A percentile compares a stretch with the other conserved stretches of the same genome.
Evolutionary conservation across 2,888 invertebrate species (phyloP).

Genomic region (Chloromyia formosa): DNA sequence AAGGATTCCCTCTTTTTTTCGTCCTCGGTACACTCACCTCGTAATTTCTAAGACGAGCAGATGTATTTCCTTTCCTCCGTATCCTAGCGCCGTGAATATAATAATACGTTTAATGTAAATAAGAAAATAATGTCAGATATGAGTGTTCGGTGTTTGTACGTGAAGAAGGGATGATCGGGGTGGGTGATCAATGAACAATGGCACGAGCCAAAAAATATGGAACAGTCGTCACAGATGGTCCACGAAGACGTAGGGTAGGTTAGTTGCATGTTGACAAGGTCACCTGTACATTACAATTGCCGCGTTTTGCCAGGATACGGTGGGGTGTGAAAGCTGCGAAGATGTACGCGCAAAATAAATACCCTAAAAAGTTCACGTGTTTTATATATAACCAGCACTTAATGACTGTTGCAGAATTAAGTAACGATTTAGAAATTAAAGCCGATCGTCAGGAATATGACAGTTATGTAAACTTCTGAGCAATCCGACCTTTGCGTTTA

Average conservation of each 20-base stretch:
- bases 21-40: not conserved
- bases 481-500: no score
- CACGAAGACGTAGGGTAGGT: constrained; percentile 21
- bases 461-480: no score
- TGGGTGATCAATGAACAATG: constrained; percentile 43
- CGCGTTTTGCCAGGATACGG: not conserved
- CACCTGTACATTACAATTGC: constrained; percentile 10
- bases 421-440: no score
- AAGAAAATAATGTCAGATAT: not conserved
- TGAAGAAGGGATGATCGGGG: constrained; percentile 17
- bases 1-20: constrained; percentile 10
- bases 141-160: not conserved
- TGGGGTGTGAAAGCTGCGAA: no score
- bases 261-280: constrained; percentile 7
- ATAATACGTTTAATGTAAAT: constrained; percentile 14
- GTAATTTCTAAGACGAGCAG: not conserved
- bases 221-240: constrained; percentile 28
- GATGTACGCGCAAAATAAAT: no score
- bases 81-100: constrained; percentile 1
- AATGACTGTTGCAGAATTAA: no score
- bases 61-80: constrained; percentile 6
- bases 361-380: no score
- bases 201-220: constrained; percentile 45
- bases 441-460: no score
- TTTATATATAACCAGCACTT: no score